Conservation (phyloP, 2,797 vertebrate species). For the Limnodromus scolopaceus region DNA sequence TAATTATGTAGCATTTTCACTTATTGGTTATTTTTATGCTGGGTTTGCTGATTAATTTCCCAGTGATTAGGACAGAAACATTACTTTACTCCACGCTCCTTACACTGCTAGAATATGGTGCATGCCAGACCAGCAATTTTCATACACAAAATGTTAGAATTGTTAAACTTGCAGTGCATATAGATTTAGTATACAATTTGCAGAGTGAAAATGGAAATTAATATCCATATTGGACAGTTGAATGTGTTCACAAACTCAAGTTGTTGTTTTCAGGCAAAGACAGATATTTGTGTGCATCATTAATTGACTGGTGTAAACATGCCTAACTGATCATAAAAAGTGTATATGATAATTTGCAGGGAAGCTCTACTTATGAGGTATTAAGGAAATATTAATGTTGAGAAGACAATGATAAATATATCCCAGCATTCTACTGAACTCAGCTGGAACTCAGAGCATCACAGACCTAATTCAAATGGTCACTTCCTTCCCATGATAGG, state of each 20-base stretch:
- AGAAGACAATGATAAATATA: neutral
- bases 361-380: neutral
- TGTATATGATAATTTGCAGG: neutral
- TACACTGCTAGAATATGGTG: neutral
- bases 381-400: neutral
- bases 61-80: neutral
- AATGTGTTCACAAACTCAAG: neutral
- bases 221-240: neutral
- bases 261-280: neutral
- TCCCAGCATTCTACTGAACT: neutral
- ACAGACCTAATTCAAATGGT: neutral
- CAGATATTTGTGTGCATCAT: neutral
- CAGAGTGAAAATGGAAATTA: neutral
- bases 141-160: neutral
- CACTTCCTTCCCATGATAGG: neutral
- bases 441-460: neutral
- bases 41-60: neutral
- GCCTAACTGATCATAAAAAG: neutral
- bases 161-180: neutral
- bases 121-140: neutral
- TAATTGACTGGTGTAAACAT: neutral
- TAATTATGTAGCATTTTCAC: neutral
- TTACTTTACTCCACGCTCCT: neutral
- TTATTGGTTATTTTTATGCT: neutral
- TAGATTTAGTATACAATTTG: neutral